A percentile compares a stretch with the other conserved stretches of the same genome.
Evolutionary conservation across 2,797 vertebrate genomes (phyloP).

Genomic region (Cirrhinus mrigala): DNA sequence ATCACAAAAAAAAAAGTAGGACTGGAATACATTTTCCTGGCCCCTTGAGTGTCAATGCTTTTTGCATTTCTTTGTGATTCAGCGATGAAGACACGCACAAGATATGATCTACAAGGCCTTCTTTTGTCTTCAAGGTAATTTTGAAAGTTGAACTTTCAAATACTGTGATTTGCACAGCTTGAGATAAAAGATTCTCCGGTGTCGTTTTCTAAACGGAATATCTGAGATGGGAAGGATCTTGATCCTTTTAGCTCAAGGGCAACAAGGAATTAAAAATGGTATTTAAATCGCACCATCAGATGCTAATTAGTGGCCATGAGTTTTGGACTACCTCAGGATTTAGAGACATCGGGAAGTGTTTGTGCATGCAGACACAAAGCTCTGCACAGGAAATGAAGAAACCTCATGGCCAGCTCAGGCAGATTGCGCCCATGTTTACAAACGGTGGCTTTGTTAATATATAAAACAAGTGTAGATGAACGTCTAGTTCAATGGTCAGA

Average conservation of each 20-base stretch:
- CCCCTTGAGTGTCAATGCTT: neutral
- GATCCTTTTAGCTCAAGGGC: neutral
- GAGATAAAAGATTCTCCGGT: neutral
- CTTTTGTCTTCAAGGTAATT: slow-evolving; percentile 5
- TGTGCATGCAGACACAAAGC: slow-evolving; percentile 29
- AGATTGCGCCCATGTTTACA: neutral
- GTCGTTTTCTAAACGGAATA: neutral
- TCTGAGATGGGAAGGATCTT: neutral
- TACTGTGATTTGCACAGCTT: neutral
- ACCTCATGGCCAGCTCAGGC: neutral
- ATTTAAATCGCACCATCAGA: slow-evolving; percentile 15
- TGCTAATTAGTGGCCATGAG: slow-evolving; percentile 10
- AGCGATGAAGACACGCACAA: neutral
- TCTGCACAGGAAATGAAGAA: slow-evolving; percentile 42
- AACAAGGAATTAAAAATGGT: slow-evolving; percentile 13
- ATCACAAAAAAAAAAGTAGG: neutral
- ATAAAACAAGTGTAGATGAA: slow-evolving; percentile 6
- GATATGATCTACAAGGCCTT: neutral
- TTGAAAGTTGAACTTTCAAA: neutral
- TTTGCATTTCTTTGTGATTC: neutral
- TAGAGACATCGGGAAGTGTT: slow-evolving; percentile 44
- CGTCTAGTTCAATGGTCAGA: neutral
- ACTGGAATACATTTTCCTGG: neutral
- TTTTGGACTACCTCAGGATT: slow-evolving; percentile 14
- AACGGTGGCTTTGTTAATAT: neutral